phyloP scores from a whole-genome alignment of 2,113 vertebrate genomes.

The Orcinus orca region DNA sequence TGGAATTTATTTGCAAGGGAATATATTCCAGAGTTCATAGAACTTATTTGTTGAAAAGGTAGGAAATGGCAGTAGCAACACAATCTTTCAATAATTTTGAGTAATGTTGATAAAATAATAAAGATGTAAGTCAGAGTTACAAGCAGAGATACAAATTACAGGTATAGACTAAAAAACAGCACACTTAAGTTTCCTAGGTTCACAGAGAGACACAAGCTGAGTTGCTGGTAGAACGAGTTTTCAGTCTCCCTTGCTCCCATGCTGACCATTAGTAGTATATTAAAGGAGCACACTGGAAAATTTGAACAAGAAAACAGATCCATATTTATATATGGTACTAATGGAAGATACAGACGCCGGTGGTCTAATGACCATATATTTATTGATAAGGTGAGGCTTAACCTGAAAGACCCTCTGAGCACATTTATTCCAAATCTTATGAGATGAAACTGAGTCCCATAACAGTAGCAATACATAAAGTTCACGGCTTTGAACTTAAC shows the following conservation, averaged over 20 bases:
- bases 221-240: background rate
- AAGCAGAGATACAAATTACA: background rate
- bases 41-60: background rate
- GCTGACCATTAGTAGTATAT: background rate
- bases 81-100: background rate
- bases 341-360: background rate
- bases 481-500: background rate
- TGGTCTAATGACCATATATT: background rate
- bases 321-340: background rate
- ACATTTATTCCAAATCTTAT: background rate
- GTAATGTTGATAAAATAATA: slow-evolving; percentile 3
- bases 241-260: background rate
- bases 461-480: background rate
- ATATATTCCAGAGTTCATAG: background rate
- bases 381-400: background rate
- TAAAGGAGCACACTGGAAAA: background rate
- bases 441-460: background rate
- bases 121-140: background rate
- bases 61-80: background rate
- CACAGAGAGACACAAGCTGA: background rate
- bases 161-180: background rate
- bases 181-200: background rate
- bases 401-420: background rate
- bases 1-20: background rate
- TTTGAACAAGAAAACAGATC: background rate